Evolutionary conservation across 2,797 vertebrate species (phyloP), one percentile per base, ranked within the genome.

Genomic region (Sebastes nivosus): DNA sequence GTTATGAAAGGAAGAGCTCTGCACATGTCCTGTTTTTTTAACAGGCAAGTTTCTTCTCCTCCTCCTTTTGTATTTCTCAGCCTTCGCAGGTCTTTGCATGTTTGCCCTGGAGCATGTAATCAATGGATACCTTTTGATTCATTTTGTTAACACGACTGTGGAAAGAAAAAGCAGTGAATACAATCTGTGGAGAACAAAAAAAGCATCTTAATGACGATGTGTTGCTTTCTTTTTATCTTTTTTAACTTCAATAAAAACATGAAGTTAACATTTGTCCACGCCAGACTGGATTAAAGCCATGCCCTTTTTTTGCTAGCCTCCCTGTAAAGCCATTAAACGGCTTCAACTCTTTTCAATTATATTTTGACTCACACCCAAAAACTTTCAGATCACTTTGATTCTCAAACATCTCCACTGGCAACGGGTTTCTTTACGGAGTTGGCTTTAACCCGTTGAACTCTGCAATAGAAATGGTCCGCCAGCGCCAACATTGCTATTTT

Each of bases 81-180:
- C 72, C 72, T 77, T 52, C 59, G 64, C 68, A 80, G 80, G 79
- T 79, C 72, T 83, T 57, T 72, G 70, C 36, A 55, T 67, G 52
- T 86, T 82, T 65, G 69, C 83, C 80, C 77, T 2, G 34, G 46
- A 75, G 84, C 66, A 3, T 70, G 50, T 34, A 72, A 75, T 82
- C 64, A 72, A 80, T 65, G 50, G 38, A 29, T 24, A 36, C 25
- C 32, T 58, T 77, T 81, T 81, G 69, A 87, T 82, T 83, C 67
- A 67, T 78, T 63, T 76, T 84, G 42, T 82, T 81, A 74, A 68
- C 58, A 72, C 61, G 38, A 36, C 29, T 18, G 50, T 66, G 3
- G 54, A 27, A 63, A n/a, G 67, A 64, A 63, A 70, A 81, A 70
- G 66, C 67, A n/a, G 68, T 24, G 46, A 70, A 71, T 84, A 76